Evolutionary conservation across 2,797 vertebrate genomes (phyloP).

Genomic region (Coendou prehensilis): DNA sequence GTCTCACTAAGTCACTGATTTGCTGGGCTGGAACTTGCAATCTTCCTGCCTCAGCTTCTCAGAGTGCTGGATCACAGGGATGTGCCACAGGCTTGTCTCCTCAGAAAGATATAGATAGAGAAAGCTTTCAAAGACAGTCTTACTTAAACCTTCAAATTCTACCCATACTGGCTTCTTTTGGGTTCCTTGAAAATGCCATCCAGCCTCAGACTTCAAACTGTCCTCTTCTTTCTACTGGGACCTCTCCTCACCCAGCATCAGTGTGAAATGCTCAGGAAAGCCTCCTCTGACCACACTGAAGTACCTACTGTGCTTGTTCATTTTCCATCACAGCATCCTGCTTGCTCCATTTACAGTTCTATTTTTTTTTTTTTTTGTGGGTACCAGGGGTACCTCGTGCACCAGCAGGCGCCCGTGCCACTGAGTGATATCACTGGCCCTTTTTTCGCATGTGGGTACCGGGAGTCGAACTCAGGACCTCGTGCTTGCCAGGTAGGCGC

Average conservation of each 20-base stretch:
- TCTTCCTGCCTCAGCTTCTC: neutral
- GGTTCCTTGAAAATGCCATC: neutral
- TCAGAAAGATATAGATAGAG: neutral
- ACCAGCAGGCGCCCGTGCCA: too few species aligned
- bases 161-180: neutral
- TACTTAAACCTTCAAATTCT: neutral
- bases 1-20: neutral
- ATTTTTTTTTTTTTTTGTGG: too few species aligned
- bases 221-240: neutral
- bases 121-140: neutral
- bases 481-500: too few species aligned
- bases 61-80: neutral
- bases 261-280: neutral
- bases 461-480: too few species aligned
- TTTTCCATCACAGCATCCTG: neutral
- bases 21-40: neutral
- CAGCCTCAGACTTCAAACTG: neutral
- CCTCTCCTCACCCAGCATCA: fast-evolving
- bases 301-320: neutral
- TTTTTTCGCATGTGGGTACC: too few species aligned
- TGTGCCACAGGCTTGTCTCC: neutral
- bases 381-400: too few species aligned
- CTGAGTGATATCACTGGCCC: too few species aligned
- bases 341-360: neutral
- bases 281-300: neutral